Evolutionary conservation across 2,888 invertebrate genomes (phyloP).

Genomic region (Willowsia nigromaculata): DNA sequence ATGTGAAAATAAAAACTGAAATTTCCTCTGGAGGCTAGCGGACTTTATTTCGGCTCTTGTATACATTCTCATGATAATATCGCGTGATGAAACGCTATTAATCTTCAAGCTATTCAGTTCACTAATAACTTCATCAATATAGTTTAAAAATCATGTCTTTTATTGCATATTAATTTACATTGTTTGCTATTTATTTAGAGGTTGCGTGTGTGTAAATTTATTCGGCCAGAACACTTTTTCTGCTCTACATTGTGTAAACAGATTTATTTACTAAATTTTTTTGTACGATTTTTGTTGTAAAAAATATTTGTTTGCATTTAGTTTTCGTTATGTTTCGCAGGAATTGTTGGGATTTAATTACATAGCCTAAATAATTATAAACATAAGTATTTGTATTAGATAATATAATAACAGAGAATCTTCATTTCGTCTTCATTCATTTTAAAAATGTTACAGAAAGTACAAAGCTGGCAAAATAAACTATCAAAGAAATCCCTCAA

Average conservation of each 20-base stretch:
- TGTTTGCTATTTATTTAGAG: neutral
- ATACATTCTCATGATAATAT: neutral
- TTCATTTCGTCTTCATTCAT: no score
- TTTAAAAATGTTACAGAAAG: no score
- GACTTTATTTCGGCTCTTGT: neutral
- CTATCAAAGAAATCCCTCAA: no score
- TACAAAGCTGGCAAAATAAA: no score
- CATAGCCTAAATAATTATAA: no score
- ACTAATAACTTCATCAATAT: constrained; percentile 19
- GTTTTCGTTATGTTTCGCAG: neutral
- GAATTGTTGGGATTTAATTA: no score
- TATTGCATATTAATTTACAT: neutral
- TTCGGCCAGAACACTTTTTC: neutral
- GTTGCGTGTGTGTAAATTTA: neutral
- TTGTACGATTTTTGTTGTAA: neutral
- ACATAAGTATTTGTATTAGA: no score
- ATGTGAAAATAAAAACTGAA: constrained; percentile 15
- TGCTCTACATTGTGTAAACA: neutral
- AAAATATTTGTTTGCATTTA: neutral
- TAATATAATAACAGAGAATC: no score
- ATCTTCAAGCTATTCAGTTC: neutral
- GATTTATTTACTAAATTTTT: neutral
- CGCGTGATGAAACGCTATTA: neutral
- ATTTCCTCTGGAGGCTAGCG: neutral
- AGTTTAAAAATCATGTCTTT: neutral